Conservation (phyloP, 2,113 vertebrate species). For the Prunella himalayana region DNA sequence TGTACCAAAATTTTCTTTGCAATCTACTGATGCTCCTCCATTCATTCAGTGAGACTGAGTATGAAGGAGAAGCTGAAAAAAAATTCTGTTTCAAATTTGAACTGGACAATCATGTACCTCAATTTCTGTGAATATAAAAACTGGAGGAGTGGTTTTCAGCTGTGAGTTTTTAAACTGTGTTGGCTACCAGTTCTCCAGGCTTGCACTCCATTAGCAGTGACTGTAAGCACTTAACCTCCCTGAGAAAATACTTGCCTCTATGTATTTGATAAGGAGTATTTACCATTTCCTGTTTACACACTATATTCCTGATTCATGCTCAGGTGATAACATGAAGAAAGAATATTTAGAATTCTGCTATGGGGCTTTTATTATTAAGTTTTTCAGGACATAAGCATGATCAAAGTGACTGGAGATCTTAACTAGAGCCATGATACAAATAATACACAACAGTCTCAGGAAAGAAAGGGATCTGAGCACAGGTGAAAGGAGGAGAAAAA, state of each 20-base stretch:
- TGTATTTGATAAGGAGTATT: background rate
- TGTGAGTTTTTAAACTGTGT: background rate
- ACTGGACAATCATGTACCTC: background rate
- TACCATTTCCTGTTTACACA: background rate
- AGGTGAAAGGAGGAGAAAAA: background rate
- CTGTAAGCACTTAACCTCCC: background rate
- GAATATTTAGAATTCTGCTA: background rate
- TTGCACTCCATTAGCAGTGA: background rate
- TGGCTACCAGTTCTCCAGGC: background rate
- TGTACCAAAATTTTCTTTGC: slow-evolving; percentile 14
- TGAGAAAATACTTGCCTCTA: background rate
- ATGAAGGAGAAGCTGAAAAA: background rate
- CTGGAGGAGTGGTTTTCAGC: background rate
- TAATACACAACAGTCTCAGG: background rate
- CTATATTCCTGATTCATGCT: background rate
- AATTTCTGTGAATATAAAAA: background rate
- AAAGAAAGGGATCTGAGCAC: background rate
- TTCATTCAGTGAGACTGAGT: background rate
- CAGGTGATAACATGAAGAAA: background rate
- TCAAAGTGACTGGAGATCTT: background rate
- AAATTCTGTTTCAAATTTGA: background rate
- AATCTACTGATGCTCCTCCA: background rate
- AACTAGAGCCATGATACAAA: background rate
- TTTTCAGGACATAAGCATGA: background rate
- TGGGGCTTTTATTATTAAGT: background rate